A percentile compares a stretch with the other conserved stretches of the same genome.
Evolutionary conservation across 2,888 invertebrate genomes (phyloP).

Genomic region (Agrenia bidenticulata): DNA sequence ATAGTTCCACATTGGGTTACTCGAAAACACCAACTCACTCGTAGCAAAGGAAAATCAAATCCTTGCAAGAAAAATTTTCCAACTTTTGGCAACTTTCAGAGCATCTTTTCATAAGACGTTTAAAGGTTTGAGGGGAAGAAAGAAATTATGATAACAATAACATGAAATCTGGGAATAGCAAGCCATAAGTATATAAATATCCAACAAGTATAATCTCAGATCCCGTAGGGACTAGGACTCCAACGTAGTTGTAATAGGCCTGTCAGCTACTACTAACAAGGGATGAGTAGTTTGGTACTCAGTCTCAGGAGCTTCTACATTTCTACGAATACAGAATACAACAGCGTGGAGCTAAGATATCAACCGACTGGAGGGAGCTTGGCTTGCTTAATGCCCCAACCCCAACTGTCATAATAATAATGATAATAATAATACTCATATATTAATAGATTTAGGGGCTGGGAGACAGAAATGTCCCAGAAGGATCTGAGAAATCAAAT

Average conservation of each 20-base stretch:
- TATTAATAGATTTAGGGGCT: slow-evolving; percentile 14
- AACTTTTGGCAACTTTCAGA: slow-evolving; percentile 1
- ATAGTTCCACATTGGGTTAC: too few relatives aligned
- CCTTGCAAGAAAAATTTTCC: too few relatives aligned
- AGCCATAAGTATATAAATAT: too few relatives aligned
- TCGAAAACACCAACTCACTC: too few relatives aligned
- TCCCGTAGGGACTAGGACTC: slow-evolving; percentile 7
- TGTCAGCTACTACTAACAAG: background rate
- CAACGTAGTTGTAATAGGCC: background rate
- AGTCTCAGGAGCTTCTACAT: too few relatives aligned
- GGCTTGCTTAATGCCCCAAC: slow-evolving; percentile 8
- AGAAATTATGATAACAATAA: slow-evolving; percentile 41
- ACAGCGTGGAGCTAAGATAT: too few relatives aligned
- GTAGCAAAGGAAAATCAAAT: too few relatives aligned
- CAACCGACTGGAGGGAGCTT: too few relatives aligned
- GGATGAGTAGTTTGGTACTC: too few relatives aligned
- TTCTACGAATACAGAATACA: too few relatives aligned
- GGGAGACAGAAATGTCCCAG: background rate
- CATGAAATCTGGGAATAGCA: slow-evolving; percentile 9
- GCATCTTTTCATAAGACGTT: slow-evolving; percentile 21
- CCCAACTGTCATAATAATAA: slow-evolving; percentile 10
- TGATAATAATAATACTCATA: slow-evolving; percentile 19
- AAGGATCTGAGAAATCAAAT: background rate
- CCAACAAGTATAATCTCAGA: slow-evolving; percentile 2
- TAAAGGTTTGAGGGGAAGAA: slow-evolving; percentile 8